Evolutionary conservation across 1,140 invertebrate species (phyloP), one percentile per base, ranked within the genome.

Genomic region (Armadillidium nasatum): DNA sequence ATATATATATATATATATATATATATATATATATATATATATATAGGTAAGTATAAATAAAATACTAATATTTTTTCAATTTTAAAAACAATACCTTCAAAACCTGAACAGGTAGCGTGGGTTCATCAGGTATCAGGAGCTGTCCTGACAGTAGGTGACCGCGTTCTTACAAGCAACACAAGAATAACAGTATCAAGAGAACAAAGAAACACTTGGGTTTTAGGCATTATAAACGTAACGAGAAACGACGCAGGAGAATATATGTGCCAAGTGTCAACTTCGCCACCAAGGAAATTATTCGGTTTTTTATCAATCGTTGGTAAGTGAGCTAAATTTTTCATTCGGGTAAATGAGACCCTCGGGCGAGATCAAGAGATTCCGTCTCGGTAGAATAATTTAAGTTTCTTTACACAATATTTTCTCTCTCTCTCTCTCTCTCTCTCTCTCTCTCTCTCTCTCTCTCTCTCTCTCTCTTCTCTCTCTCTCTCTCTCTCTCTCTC

Each of bases 111-210:
- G 50, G 45, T 60, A 45, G 71, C 71, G 22, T 76, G 50, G 69
- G 33, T 76, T 19, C 23, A 72, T 50, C 60, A 68, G 43, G 73
- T 67, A 0, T 68, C 73, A 13, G 54, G 54, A 13, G 73, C 73
- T 10, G 54, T 75, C 21, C 33, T 75, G 13, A 75, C 73, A n/a
- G 73, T 75, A 11, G 73, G 73, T 13, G 44, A 44, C 15, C 50
- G 54, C 13, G 73, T 75, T 15, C 73, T 75, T 9, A 75, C 73
- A 22, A 68, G 73, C 66, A 75, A 75, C 73, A 67, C 46, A 6
- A 19, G 73, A n/a, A 54, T 75, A 10, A 44, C 50, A 6, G 23
- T 68, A 11, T 44, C 66, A 54, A 46, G 73, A 44, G 23, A 60
- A 23, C 69, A 60, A 7, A 46, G 73, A 10, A 68, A 60, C 10